phyloP scores from a whole-genome alignment of 2,113 vertebrate genomes.

The Cheirogaleus medius region DNA sequence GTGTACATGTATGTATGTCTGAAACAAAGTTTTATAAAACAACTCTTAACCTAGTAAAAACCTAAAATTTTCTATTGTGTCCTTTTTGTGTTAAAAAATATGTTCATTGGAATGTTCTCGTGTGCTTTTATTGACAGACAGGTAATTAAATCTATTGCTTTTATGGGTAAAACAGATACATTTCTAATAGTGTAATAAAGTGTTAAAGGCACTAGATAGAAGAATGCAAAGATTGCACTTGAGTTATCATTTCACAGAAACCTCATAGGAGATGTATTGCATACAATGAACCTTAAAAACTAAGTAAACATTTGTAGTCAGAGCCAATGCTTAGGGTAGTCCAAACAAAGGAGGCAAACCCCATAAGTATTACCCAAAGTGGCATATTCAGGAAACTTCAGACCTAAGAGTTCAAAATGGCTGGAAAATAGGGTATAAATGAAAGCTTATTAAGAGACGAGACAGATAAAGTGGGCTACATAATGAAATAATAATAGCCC shows the following conservation, averaged over 20 bases:
- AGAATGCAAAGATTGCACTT: neutral
- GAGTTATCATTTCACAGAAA: neutral
- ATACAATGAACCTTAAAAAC: neutral
- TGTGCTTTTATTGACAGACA: neutral
- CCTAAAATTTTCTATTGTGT: neutral
- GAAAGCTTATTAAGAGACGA: neutral
- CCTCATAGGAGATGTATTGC: neutral
- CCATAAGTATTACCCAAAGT: neutral
- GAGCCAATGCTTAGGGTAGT: neutral
- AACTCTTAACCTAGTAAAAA: neutral
- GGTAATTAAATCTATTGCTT: neutral
- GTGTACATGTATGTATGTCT: neutral
- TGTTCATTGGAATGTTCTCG: neutral
- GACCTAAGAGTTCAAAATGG: neutral
- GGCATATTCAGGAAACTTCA: neutral
- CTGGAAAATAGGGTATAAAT: neutral
- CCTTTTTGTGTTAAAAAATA: neutral
- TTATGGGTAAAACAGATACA: neutral
- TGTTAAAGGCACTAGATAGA: neutral
- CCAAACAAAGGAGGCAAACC: neutral
- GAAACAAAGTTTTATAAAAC: neutral
- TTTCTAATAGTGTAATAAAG: neutral
- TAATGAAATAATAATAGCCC: neutral
- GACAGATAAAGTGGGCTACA: neutral
- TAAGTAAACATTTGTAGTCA: neutral